phyloP scores from a whole-genome alignment of 2,797 vertebrate species.

The Thalassophryne amazonica region DNA sequence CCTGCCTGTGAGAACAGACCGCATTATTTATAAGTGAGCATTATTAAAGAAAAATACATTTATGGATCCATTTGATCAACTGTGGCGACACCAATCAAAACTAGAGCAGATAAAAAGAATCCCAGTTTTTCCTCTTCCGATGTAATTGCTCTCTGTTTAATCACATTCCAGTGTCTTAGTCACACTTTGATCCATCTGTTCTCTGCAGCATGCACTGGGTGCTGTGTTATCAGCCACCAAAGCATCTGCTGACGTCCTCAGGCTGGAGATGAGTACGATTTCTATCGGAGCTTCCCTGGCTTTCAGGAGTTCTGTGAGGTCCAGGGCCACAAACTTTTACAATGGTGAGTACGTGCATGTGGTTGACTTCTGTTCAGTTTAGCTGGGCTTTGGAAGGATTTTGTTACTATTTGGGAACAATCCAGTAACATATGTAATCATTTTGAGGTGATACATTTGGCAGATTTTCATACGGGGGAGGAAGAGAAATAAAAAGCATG shows the following conservation, averaged over 20 bases:
- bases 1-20: no score
- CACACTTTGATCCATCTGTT: not conserved
- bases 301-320: conserved; percentile 88
- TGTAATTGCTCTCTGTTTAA: not conserved
- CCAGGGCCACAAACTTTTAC: conserved; percentile 86
- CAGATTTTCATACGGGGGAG: no score
- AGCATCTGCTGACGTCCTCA: conserved; percentile 87
- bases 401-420: no score
- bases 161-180: not conserved
- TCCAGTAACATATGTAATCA: no score
- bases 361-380: not conserved
- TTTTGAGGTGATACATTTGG: no score
- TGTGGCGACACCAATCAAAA: no score
- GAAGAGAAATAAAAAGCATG: no score
- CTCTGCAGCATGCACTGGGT: conserved; percentile 82
- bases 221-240: conserved; percentile 89
- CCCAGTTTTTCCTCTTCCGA: not conserved
- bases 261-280: conserved; percentile 91
- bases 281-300: conserved; percentile 92
- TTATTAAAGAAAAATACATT: no score
- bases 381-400: no score
- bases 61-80: no score
- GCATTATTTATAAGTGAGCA: no score
- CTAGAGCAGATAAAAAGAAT: not conserved
- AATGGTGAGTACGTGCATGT: conserved; percentile 76